phyloP scores from a whole-genome alignment of 1,140 invertebrate genomes.

The Drosophila sproati region DNA sequence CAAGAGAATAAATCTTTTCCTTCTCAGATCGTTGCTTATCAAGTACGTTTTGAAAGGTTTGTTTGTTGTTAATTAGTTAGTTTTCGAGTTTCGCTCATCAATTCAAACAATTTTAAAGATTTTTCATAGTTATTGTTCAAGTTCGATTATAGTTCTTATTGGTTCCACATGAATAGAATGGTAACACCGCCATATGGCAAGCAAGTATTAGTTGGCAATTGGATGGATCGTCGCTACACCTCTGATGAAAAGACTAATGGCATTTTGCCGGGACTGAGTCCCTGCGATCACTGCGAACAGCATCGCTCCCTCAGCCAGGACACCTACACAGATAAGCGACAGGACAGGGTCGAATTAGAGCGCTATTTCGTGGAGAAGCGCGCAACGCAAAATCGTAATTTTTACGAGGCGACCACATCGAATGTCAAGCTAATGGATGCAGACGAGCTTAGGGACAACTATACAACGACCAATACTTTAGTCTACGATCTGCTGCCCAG shows the following conservation, averaged over 20 bases:
- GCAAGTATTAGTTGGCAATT: slow-evolving; percentile 62
- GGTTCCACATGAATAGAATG: slow-evolving; percentile 23
- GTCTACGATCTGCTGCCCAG: slow-evolving; percentile 50
- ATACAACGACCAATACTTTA: slow-evolving; percentile 58
- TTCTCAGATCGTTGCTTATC: not conserved
- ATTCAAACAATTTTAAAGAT: not conserved
- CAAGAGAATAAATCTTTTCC: not conserved
- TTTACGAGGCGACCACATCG: slow-evolving; percentile 1
- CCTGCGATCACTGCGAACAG: slow-evolving; percentile 35
- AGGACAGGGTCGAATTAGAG: not conserved
- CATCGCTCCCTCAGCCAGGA: slow-evolving; percentile 51
- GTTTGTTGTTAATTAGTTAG: not conserved
- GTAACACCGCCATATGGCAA: slow-evolving; percentile 36
- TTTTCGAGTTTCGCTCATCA: not conserved
- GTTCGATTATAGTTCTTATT: not conserved
- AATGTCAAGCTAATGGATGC: slow-evolving; percentile 39
- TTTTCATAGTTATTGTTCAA: slow-evolving; percentile 3
- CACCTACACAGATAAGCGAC: slow-evolving; percentile 29
- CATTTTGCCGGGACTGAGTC: slow-evolving; percentile 52
- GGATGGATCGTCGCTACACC: slow-evolving; percentile 58
- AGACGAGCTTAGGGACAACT: slow-evolving; percentile 35
- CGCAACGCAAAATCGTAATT: slow-evolving; percentile 37
- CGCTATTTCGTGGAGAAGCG: slow-evolving; percentile 31
- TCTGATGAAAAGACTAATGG: slow-evolving; percentile 48
- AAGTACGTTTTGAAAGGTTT: slow-evolving; percentile 8